Conservation (phyloP, 2,797 vertebrate species). For the Liasis olivaceus region DNA sequence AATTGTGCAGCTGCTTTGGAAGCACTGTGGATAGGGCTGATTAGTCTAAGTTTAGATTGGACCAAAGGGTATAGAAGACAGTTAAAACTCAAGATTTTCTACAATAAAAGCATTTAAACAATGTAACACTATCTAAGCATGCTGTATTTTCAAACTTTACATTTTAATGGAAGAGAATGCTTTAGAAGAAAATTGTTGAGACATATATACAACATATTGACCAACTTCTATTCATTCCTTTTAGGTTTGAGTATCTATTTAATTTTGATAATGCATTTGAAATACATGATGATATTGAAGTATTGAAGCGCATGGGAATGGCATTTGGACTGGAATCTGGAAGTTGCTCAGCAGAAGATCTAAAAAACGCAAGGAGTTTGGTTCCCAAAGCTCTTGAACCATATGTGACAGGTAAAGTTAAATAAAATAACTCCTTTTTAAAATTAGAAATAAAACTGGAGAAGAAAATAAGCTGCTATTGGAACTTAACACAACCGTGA, state of each 20-base stretch:
- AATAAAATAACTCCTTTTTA: background rate
- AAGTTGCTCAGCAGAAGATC: slow-evolving; percentile 93
- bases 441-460: background rate
- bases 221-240: slow-evolving; percentile 31
- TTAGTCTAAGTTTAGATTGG: background rate
- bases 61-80: background rate
- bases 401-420: slow-evolving; percentile 91
- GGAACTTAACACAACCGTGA: background rate
- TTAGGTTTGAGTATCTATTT: slow-evolving; percentile 98
- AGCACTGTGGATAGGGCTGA: background rate
- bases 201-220: background rate
- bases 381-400: slow-evolving; percentile 98
- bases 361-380: slow-evolving; percentile 91
- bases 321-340: slow-evolving; percentile 95
- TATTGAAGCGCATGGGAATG: slow-evolving; percentile 99
- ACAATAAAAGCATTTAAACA: background rate
- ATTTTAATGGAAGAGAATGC: background rate
- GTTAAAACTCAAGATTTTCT: background rate
- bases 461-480: background rate
- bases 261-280: slow-evolving; percentile 99
- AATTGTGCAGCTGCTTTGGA: background rate
- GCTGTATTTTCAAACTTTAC: slow-evolving; percentile 28
- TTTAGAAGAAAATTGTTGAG: background rate
- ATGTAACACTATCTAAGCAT: background rate
- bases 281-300: slow-evolving; percentile 99